Evolutionary conservation across 2,888 invertebrate genomes (phyloP).

Genomic region (Amitus sp.): DNA sequence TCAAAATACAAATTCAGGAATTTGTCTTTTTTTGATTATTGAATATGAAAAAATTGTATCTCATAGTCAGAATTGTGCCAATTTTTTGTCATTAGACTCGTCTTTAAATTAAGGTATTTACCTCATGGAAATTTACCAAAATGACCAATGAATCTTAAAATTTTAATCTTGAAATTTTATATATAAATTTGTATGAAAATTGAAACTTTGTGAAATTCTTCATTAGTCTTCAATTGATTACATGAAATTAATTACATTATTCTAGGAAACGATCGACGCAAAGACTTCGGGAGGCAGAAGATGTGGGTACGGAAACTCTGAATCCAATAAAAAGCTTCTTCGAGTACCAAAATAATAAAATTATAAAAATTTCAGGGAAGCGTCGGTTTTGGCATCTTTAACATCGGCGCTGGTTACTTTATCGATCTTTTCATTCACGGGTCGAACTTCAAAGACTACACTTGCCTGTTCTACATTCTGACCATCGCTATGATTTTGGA

Average conservation of each 20-base stretch:
- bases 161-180: background rate
- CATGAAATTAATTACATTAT: slow-evolving; percentile 19
- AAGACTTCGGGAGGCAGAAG: slow-evolving; percentile 85
- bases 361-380: too few species aligned
- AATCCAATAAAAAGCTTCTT: too few species aligned
- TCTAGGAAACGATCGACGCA: slow-evolving; percentile 74
- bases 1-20: too few species aligned
- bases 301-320: too few species aligned
- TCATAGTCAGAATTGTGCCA: too few species aligned
- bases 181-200: background rate
- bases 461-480: slow-evolving; percentile 83
- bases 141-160: too few species aligned
- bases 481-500: slow-evolving; percentile 74
- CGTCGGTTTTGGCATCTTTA: slow-evolving; percentile 85
- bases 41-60: too few species aligned
- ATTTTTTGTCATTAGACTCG: too few species aligned
- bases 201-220: background rate
- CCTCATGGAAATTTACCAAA: too few species aligned
- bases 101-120: too few species aligned
- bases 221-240: background rate
- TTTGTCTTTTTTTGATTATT: too few species aligned
- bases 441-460: slow-evolving; percentile 76
- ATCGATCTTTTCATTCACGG: slow-evolving; percentile 80
- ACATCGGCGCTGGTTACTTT: slow-evolving; percentile 79
- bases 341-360: too few species aligned